Evolutionary conservation across 2,113 vertebrate species (phyloP).

Genomic region (Oreotragus oreotragus): DNA sequence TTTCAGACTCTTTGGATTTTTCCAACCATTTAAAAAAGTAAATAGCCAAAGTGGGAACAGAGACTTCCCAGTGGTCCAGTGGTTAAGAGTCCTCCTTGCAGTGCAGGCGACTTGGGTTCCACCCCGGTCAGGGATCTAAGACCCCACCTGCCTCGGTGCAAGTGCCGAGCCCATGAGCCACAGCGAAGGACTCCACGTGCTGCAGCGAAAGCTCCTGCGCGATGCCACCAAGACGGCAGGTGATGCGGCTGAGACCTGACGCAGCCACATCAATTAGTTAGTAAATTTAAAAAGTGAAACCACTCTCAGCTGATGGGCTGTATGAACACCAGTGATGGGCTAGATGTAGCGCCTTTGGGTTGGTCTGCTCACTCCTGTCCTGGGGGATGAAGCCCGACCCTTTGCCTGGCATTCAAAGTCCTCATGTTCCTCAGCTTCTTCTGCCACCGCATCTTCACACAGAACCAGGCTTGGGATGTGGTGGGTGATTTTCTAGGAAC

Average conservation of each 20-base stretch:
- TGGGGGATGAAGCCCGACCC: neutral
- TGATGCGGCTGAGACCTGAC: neutral
- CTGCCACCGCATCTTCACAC: fast-evolving
- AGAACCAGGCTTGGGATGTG: fast-evolving
- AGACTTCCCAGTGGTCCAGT: neutral
- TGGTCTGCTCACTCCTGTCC: neutral
- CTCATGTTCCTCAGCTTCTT: neutral
- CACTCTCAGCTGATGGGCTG: neutral
- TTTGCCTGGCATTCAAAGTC: fast-evolving
- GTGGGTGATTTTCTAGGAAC: neutral
- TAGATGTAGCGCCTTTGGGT: fast-evolving
- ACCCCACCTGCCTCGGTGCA: neutral
- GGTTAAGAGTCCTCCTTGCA: neutral
- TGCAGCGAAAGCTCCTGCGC: neutral
- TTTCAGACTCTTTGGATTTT: neutral
- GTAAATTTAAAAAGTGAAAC: neutral
- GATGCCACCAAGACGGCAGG: neutral
- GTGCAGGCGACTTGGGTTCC: neutral
- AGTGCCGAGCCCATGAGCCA: neutral
- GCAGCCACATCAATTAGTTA: neutral
- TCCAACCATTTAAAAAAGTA: neutral
- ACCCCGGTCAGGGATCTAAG: neutral
- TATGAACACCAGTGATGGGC: neutral
- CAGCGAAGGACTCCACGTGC: fast-evolving
- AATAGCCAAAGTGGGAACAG: neutral